Percentiles rank a stretch among this genome's conserved stretches.
These are phyloP conservation scores for Muscicapa adusta DNA, from an alignment of 2,113 vertebrate genomes.

Conservation along the genomic window DNA sequence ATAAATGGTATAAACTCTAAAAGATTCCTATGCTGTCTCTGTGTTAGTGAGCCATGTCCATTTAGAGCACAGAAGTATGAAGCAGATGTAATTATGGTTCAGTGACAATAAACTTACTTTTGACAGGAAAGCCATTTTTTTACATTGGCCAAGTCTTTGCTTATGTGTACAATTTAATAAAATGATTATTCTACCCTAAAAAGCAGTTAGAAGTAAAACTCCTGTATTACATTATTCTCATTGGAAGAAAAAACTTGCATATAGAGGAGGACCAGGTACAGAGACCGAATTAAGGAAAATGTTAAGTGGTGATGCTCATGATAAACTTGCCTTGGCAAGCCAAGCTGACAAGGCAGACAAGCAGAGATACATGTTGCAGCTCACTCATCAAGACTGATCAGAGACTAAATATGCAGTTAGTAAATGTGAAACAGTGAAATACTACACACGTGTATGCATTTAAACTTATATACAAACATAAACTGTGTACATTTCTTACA, in stretches of 20 bases:
- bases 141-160: neutral
- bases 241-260: neutral
- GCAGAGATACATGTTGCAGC: neutral
- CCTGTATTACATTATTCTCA: neutral
- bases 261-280: neutral
- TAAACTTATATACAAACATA: neutral
- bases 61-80: neutral
- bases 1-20: neutral
- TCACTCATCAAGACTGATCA: neutral
- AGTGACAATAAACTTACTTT: neutral
- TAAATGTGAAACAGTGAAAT: neutral
- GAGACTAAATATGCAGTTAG: neutral
- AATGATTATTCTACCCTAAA: neutral
- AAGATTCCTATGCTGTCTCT: neutral
- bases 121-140: neutral
- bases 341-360: neutral
- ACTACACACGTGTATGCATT: neutral
- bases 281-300: neutral
- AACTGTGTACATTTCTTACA: neutral
- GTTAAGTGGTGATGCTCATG: neutral
- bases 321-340: neutral
- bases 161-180: neutral
- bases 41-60: neutral
- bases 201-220: neutral
- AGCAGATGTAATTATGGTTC: neutral